Conservation (phyloP, 2,797 vertebrate species). For the Leuciscus waleckii region DNA sequence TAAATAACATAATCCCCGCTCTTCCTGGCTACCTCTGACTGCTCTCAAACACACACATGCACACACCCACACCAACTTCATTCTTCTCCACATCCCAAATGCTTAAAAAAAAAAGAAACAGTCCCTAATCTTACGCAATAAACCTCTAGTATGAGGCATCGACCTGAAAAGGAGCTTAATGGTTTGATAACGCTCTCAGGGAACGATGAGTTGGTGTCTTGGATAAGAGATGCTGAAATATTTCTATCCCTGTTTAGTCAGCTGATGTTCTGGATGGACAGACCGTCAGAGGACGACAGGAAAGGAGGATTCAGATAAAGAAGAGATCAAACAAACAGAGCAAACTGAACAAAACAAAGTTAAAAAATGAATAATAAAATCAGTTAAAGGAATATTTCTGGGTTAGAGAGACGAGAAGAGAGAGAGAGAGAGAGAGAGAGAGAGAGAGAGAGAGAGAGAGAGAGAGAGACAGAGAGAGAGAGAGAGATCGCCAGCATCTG, state of each 20-base stretch:
- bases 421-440: neutral
- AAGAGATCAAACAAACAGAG: slow-evolving; percentile 1
- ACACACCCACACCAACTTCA: slow-evolving; percentile 53
- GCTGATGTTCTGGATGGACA: slow-evolving; percentile 7
- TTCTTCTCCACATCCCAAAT: slow-evolving; percentile 53
- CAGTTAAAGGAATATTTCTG: neutral
- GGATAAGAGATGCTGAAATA: slow-evolving; percentile 4
- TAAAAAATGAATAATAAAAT: neutral
- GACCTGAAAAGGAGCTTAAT: slow-evolving; percentile 46
- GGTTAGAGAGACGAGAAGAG: neutral
- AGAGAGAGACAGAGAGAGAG: neutral
- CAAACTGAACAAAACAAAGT: neutral
- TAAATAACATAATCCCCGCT: slow-evolving; percentile 53
- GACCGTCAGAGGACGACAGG: neutral
- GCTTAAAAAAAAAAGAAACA: slow-evolving; percentile 42
- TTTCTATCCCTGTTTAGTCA: slow-evolving; percentile 10
- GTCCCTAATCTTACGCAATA: slow-evolving; percentile 40
- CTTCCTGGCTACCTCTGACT: slow-evolving; percentile 36
- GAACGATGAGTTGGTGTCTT: slow-evolving; percentile 22
- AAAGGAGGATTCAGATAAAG: neutral
- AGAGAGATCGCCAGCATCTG: neutral
- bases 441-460: too few species aligned
- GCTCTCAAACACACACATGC: slow-evolving; percentile 46
- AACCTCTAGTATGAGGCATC: slow-evolving; percentile 38
- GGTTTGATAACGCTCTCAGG: slow-evolving; percentile 41